These are phyloP conservation scores for Drosophila dives DNA, from an alignment of 2,888 invertebrate genomes.

Conservation along the genomic window DNA sequence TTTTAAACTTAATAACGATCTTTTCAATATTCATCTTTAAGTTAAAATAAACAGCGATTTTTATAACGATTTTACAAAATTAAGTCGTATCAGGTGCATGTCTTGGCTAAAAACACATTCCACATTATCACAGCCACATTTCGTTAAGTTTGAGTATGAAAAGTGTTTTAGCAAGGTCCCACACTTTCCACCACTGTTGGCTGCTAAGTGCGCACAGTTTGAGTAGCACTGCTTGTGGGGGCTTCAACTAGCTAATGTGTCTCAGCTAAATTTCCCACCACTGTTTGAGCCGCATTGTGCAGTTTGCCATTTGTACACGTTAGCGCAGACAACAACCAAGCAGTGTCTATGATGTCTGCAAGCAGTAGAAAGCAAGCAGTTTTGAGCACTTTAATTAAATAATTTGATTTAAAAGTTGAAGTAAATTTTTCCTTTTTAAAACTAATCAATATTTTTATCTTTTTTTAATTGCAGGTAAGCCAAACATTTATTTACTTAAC, in stretches of 20 bases:
- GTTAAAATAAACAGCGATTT: background rate
- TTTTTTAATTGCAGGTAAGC: constrained; percentile 61
- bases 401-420: background rate
- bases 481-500: background rate
- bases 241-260: background rate
- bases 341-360: fast-evolving
- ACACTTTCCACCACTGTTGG: background rate
- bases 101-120: constrained; percentile 3
- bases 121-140: background rate
- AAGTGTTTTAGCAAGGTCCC: background rate
- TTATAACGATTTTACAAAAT: background rate
- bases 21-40: background rate
- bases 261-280: constrained; percentile 1
- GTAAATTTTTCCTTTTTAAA: background rate
- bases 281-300: background rate
- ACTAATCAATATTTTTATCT: constrained; percentile 2
- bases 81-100: constrained; percentile 6
- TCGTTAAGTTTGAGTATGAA: background rate
- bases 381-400: background rate
- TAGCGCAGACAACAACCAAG: constrained; percentile 8
- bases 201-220: background rate
- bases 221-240: too few species aligned
- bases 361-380: constrained; percentile 4
- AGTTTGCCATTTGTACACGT: background rate
- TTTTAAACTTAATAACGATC: background rate